These are phyloP conservation scores for Pollenia amentaria DNA, from an alignment of 2,888 invertebrate genomes.

Conservation along the genomic window DNA sequence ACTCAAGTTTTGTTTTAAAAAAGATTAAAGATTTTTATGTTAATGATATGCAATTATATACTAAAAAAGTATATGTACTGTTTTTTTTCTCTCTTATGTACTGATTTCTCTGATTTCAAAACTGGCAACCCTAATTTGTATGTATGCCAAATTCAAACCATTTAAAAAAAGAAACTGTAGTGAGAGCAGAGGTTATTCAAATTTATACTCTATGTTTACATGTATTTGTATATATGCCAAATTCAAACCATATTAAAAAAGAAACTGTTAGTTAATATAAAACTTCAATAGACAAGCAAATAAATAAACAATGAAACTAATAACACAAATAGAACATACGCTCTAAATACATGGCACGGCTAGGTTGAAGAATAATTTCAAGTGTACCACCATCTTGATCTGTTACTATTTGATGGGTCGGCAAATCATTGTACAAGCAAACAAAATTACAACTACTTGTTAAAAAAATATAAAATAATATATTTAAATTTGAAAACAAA, in stretches of 20 bases:
- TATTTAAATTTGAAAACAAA: slow-evolving; percentile 15
- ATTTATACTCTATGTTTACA: too few species aligned
- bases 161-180: too few species aligned
- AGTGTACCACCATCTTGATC: slow-evolving; percentile 67
- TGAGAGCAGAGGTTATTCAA: too few species aligned
- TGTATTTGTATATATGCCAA: too few species aligned
- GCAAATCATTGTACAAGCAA: slow-evolving; percentile 59
- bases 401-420: slow-evolving; percentile 49
- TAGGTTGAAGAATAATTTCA: slow-evolving; percentile 76
- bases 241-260: neutral
- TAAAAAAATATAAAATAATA: slow-evolving; percentile 4
- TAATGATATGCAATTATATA: too few species aligned
- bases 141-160: too few species aligned
- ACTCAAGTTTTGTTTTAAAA: too few species aligned
- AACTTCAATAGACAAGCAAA: slow-evolving; percentile 12
- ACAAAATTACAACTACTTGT: slow-evolving; percentile 54
- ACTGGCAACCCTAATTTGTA: too few species aligned
- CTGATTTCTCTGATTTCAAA: too few species aligned
- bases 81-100: too few species aligned
- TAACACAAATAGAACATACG: slow-evolving; percentile 67
- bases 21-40: too few species aligned
- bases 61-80: too few species aligned
- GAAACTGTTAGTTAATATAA: neutral
- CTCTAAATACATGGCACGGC: slow-evolving; percentile 74
- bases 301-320: slow-evolving; percentile 47